phyloP scores from a whole-genome alignment of 1,140 invertebrate genomes.

The Penaeus vannamei region DNA sequence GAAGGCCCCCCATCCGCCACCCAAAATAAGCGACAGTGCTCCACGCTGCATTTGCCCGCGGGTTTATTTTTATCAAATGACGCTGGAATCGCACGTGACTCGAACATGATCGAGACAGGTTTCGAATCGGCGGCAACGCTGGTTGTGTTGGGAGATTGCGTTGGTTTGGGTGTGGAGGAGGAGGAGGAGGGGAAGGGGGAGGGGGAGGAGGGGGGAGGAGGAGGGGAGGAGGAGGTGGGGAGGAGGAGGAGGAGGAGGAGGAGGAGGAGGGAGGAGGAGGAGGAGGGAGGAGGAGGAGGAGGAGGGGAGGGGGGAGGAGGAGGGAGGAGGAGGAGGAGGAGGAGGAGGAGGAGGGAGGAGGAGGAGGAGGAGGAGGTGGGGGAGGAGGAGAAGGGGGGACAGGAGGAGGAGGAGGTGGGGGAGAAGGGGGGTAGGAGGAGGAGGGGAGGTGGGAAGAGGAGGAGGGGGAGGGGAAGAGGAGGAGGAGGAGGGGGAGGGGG shows the following conservation, averaged over 20 bases:
- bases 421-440: background rate
- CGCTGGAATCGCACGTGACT: too few relatives aligned
- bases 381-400: background rate
- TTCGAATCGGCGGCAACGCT: too few relatives aligned
- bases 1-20: too few relatives aligned
- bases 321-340: conserved; percentile 9
- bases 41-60: too few relatives aligned
- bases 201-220: conserved; percentile 8
- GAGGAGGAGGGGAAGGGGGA: conserved; percentile 10
- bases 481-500: conserved; percentile 8
- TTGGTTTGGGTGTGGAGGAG: background rate
- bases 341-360: background rate
- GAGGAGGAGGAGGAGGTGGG: conserved; percentile 2
- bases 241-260: conserved; percentile 9
- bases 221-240: background rate
- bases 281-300: background rate
- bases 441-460: background rate
- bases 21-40: too few relatives aligned
- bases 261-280: conserved; percentile 7
- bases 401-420: background rate
- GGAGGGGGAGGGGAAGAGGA: too few relatives aligned
- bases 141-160: too few relatives aligned
- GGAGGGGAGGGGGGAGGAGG: background rate
- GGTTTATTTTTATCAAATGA: too few relatives aligned
- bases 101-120: too few relatives aligned